Conservation (phyloP, 2,113 vertebrate genomes). For the Eira barbara region DNA sequence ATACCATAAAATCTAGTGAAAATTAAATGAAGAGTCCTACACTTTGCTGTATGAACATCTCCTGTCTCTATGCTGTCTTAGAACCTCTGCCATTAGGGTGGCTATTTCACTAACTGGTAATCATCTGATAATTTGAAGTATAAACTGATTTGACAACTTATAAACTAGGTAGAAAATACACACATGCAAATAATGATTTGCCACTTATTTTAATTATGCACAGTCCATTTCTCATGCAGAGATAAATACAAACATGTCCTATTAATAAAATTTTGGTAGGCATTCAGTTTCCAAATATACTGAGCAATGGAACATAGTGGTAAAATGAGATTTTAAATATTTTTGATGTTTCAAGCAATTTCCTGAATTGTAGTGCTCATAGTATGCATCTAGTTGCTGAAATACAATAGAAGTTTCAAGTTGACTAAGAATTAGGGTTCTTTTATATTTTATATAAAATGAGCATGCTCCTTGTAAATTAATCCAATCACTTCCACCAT, state of each 20-base stretch:
- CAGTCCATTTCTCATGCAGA: background rate
- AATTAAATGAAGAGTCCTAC: slow-evolving; percentile 46
- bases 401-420: slow-evolving; percentile 29
- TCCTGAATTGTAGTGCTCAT: background rate
- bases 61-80: slow-evolving; percentile 11
- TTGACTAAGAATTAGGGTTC: slow-evolving; percentile 58
- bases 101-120: slow-evolving; percentile 4
- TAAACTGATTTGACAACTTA: slow-evolving; percentile 53
- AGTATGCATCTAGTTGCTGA: slow-evolving; percentile 37
- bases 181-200: slow-evolving; percentile 49
- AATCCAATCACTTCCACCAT: slow-evolving; percentile 51
- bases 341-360: slow-evolving; percentile 19
- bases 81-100: slow-evolving; percentile 25
- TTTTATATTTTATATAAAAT: slow-evolving; percentile 55
- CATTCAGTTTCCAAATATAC: slow-evolving; percentile 37
- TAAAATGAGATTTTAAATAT: slow-evolving; percentile 25
- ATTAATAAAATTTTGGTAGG: slow-evolving; percentile 33
- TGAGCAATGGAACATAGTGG: slow-evolving; percentile 13
- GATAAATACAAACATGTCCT: slow-evolving; percentile 6
- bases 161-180: slow-evolving; percentile 43
- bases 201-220: slow-evolving; percentile 53
- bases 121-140: slow-evolving; percentile 51
- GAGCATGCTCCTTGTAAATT: slow-evolving; percentile 48
- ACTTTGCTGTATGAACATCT: slow-evolving; percentile 37
- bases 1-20: slow-evolving; percentile 60